Percentiles rank a stretch among this genome's conserved stretches.
Conservation (phyloP, 2,888 invertebrate species). For the Galeruca laticollis region DNA sequence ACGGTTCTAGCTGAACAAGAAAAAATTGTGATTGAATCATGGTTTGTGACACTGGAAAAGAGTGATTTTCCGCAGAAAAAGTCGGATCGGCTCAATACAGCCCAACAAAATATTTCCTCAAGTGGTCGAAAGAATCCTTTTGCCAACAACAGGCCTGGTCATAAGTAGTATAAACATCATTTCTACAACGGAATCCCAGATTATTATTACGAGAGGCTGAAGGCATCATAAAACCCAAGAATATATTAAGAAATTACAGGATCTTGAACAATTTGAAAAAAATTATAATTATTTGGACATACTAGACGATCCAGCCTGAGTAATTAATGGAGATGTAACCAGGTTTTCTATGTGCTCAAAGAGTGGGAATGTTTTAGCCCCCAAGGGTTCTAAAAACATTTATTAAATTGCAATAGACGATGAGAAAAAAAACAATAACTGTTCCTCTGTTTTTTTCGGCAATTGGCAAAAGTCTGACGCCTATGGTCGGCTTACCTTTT, state of each 20-base stretch:
- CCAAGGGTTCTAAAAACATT: slow-evolving; percentile 14
- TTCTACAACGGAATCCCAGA: too few relatives aligned
- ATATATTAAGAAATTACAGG: slow-evolving; percentile 15
- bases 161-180: too few relatives aligned
- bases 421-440: slow-evolving; percentile 20
- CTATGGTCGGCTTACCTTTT: slow-evolving; percentile 18
- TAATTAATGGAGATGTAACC: slow-evolving; percentile 50
- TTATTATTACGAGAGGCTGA: too few relatives aligned
- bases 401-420: slow-evolving; percentile 8
- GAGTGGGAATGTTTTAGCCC: slow-evolving; percentile 45
- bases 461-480: slow-evolving; percentile 15
- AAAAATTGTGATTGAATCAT: too few relatives aligned
- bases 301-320: slow-evolving; percentile 29
- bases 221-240: slow-evolving; percentile 21
- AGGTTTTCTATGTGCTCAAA: slow-evolving; percentile 46
- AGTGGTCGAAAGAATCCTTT: slow-evolving; percentile 10
- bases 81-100: too few relatives aligned
- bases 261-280: slow-evolving; percentile 11
- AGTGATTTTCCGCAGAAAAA: too few relatives aligned
- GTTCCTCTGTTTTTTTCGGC: slow-evolving; percentile 21
- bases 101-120: neutral
- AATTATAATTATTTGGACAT: too few relatives aligned
- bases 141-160: too few relatives aligned
- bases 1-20: neutral
- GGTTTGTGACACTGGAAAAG: too few relatives aligned